These are phyloP conservation scores for Drosophila nebulosa DNA, from an alignment of 1,140 invertebrate species.

Conservation along the genomic window DNA sequence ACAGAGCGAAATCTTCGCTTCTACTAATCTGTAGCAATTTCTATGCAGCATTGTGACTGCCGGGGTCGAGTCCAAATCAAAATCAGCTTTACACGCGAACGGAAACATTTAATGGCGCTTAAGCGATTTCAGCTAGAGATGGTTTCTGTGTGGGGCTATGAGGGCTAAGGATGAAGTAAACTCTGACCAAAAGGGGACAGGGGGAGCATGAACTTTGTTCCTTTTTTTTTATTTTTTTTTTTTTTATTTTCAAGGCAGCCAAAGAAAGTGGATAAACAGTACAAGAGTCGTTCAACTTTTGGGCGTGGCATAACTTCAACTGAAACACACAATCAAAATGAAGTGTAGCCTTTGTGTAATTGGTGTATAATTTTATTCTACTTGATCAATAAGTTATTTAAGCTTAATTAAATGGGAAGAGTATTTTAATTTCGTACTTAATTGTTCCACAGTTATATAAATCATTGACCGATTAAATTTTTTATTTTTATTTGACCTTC, in stretches of 20 bases:
- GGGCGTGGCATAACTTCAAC: no score
- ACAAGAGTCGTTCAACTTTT: no score
- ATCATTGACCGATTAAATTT: no score
- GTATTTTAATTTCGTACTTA: neutral
- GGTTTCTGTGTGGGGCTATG: conserved; percentile 15
- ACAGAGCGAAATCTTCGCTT: neutral
- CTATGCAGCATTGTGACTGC: conserved; percentile 4
- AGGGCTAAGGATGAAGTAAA: neutral
- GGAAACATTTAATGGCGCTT: conserved; percentile 62
- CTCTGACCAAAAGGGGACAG: neutral
- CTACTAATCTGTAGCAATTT: conserved; percentile 45
- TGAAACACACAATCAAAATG: no score
- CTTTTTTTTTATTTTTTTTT: conserved; percentile 9
- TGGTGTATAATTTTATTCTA: no score
- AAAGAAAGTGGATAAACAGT: no score
- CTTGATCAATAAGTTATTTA: no score
- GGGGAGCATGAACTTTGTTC: conserved; percentile 1
- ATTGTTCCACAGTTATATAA: conserved; percentile 29
- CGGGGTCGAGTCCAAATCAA: conserved; percentile 10
- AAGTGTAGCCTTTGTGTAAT: no score
- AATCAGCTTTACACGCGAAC: conserved; percentile 55
- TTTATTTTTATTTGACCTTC: neutral
- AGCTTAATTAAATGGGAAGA: no score
- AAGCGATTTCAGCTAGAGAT: conserved; percentile 25
- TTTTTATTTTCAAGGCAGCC: neutral